Base-by-base conservation (phyloP, 2,113 vertebrate genomes). In the Atractosteus spatula region DNA sequence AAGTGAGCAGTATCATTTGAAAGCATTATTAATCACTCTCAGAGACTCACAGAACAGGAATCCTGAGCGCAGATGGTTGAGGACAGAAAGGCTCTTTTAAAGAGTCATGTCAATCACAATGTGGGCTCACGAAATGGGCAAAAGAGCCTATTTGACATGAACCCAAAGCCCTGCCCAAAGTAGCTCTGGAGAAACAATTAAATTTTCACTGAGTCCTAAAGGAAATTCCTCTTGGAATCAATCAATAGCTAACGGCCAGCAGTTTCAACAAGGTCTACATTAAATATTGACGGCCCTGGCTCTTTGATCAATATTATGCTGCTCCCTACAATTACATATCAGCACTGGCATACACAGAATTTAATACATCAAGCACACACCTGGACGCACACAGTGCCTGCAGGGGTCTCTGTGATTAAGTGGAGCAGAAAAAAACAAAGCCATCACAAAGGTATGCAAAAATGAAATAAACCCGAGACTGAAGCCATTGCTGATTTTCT, bases 281-380 rank as follows among this genome's bases (percentile, higher is more conserved):
- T 88, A 87, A 90, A 86, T 81, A 90, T 90, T 89, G 87, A 90
- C 87, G 85, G 76, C 76, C 80, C 77, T 51, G 81, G 67, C 62
- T 82, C 78, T 66, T 62, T 29, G 83, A 87, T 90, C 86, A 76
- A 90, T 90, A 85, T 73, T 75, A 77, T 78, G 79, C 81, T 80
- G 76, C 82, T 84, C 81, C 87, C 85, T 80, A 80, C 88, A 86
- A 90, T 89, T 89, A 87, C 87, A 88, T 77, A 82, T 89, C 88
- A 83, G 81, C 81, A 77, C 81, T 70, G 75, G 75, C 74, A 59
- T 59, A 4, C 64, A 57, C 74, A 76, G 3, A 59, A 13, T 59
- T 13, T 82, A 72, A 86, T 85, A 69, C 79, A 83, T 87, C 76
- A 70, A 74, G 74, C 16, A 78, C 73, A 75, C n/a, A 44, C 77